Evolutionary conservation across 2,888 invertebrate genomes (phyloP).

Genomic region (Ochlodes sylvanus): DNA sequence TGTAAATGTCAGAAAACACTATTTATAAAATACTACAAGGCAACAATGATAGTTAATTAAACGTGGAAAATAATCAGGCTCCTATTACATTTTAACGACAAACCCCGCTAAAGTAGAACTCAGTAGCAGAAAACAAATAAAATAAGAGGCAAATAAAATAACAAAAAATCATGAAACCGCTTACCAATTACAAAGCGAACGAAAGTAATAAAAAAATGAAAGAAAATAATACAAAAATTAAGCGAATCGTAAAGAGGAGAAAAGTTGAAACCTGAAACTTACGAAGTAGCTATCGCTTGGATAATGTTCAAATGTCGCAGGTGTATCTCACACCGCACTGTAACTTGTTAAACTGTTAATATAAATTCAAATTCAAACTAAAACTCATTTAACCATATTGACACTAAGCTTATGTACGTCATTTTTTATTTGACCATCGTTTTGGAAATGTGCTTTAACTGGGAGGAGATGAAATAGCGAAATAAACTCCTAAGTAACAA

Average conservation of each 20-base stretch:
- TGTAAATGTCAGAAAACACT: no score
- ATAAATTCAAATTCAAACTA: no score
- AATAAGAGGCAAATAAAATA: conserved; percentile 1
- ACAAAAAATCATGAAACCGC: conserved; percentile 24
- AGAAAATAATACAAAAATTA: conserved; percentile 41
- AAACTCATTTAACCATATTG: no score
- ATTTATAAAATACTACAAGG: no score
- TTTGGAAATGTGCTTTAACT: no score
- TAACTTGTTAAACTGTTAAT: no score
- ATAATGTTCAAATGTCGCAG: conserved; percentile 44
- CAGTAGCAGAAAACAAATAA: conserved; percentile 17
- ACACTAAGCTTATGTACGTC: no score
- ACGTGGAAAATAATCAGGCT: not conserved
- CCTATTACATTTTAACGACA: not conserved
- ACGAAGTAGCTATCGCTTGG: conserved; percentile 42
- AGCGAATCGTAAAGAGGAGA: conserved; percentile 38
- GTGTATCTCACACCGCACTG: conserved; percentile 42
- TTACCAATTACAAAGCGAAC: conserved; percentile 31
- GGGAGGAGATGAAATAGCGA: no score
- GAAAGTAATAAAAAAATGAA: conserved; percentile 31
- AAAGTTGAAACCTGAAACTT: conserved; percentile 44
- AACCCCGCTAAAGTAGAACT: conserved; percentile 1
- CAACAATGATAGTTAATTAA: not conserved
- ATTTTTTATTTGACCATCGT: no score
- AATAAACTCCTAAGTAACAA: no score